Percentiles rank a stretch among this genome's conserved stretches.
Conservation (phyloP, 2,797 vertebrate species). For the Myotis daubentonii region DNA sequence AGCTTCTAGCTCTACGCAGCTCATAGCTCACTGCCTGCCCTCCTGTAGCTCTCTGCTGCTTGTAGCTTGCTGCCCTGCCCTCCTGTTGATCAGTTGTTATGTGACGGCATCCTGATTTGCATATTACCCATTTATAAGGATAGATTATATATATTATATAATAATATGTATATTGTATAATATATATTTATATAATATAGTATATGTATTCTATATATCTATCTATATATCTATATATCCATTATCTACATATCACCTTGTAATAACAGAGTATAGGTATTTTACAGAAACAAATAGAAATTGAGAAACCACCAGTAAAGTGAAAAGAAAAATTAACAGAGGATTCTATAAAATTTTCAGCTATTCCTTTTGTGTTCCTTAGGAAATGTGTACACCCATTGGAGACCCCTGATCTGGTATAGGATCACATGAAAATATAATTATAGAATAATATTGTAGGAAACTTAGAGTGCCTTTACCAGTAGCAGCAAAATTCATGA, state of each 20-base stretch:
- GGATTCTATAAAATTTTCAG: neutral
- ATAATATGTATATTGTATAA: too few species aligned
- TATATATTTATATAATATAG: too few species aligned
- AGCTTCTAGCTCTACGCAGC: too few species aligned
- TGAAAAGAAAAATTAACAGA: neutral
- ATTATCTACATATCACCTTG: neutral
- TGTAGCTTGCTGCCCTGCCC: too few species aligned
- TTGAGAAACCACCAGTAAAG: neutral
- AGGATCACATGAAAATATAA: neutral
- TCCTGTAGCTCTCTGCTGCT: too few species aligned
- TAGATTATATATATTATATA: too few species aligned
- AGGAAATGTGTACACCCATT: neutral
- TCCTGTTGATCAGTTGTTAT: too few species aligned
- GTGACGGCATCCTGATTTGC: too few species aligned
- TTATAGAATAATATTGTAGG: neutral
- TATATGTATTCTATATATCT: too few species aligned
- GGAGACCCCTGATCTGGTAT: neutral
- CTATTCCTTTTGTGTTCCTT: neutral
- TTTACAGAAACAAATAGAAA: neutral
- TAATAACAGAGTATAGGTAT: neutral
- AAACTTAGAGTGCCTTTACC: neutral
- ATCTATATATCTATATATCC: too few species aligned
- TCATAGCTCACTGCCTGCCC: too few species aligned
- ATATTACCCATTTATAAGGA: too few species aligned
- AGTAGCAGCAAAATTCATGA: neutral